Percentiles rank a stretch among this genome's conserved stretches.
Evolutionary conservation across 2,113 vertebrate genomes (phyloP).

Genomic region (Corvus hawaiiensis): DNA sequence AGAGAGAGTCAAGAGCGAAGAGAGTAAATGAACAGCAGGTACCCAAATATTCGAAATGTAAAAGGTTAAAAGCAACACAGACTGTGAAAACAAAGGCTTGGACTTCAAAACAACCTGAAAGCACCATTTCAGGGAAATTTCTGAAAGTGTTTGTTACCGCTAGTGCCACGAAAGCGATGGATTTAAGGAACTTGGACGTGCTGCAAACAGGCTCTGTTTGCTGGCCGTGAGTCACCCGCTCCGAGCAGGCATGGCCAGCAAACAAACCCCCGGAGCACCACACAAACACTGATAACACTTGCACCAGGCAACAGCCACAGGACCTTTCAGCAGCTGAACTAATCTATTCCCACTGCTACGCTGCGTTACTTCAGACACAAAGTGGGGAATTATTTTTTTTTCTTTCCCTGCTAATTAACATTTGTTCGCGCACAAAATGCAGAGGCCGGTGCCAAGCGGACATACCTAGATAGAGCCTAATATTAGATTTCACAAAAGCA

Average conservation of each 20-base stretch:
- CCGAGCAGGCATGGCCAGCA: background rate
- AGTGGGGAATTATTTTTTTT: background rate
- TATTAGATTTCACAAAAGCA: conserved; percentile 65
- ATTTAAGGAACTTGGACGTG: background rate
- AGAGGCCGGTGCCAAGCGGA: conserved; percentile 50
- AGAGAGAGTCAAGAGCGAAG: rapidly evolving
- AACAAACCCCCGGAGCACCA: conserved; percentile 1
- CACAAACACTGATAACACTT: conserved; percentile 43
- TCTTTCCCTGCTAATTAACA: conserved; percentile 43
- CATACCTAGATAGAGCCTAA: conserved; percentile 65
- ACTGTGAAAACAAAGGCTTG: background rate
- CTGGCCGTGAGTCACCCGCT: conserved; percentile 11
- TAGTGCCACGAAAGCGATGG: background rate
- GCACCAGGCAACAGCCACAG: background rate
- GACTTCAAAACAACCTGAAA: conserved; percentile 1
- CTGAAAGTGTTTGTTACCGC: background rate
- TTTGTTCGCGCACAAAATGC: conserved; percentile 46
- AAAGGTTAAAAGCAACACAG: background rate
- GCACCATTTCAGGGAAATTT: background rate
- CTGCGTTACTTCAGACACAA: background rate
- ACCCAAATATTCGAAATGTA: background rate
- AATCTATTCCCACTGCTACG: conserved; percentile 51
- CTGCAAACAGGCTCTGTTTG: background rate
- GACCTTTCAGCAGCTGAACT: conserved; percentile 37
- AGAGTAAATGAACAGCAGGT: background rate